Evolutionary conservation across 1,140 invertebrate species (phyloP), one percentile per base, ranked within the genome.

Genomic region (Artemia franciscana): DNA sequence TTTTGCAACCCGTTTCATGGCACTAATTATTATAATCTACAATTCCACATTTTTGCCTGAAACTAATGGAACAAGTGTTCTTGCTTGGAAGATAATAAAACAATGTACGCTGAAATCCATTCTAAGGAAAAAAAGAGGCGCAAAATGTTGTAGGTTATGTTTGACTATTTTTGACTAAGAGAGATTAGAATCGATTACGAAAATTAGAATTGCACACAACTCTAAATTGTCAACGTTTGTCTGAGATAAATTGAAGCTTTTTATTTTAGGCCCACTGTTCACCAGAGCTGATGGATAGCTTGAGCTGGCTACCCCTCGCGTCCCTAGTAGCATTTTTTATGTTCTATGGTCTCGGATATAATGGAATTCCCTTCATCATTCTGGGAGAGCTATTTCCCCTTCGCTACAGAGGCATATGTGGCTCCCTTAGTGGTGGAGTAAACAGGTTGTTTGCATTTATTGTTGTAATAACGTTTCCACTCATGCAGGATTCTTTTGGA

Each of bases 271-370:
- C 74, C 12, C 59, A 61, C 5, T 65, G 58, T 25, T 65, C 68
- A 5, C 30, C 30, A 12, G 18, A 58, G 5, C 78, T 84, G 64
- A 60, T 68, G 71, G 68, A 72, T 23, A 65, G 71, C 12, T 76
- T 82, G 66, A 84, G 84, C 15, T 89, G 84, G 84, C 66, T 94
- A 28, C 88, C 91, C 1, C 71, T 96, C 1, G 74, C 76, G 4
- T 84, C 84, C 69, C 81, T 93, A 59, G 82, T 92, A 12, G 70
- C 90, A 5, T 95, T 88, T 71, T 85, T 93, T 0, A 74, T 91
- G 26, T 86, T 86, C 24, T 96, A 94, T 73, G 89, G 88, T 0
- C 72, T 94, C 23, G 91, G 91, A 4, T 83, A 87, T 67, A 57
- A 74, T 26, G 75, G 74, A 18, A 72, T 78, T 24, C 77, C 77